Base-by-base conservation (phyloP, 2,113 vertebrate genomes). In the Saccopteryx leptura region DNA sequence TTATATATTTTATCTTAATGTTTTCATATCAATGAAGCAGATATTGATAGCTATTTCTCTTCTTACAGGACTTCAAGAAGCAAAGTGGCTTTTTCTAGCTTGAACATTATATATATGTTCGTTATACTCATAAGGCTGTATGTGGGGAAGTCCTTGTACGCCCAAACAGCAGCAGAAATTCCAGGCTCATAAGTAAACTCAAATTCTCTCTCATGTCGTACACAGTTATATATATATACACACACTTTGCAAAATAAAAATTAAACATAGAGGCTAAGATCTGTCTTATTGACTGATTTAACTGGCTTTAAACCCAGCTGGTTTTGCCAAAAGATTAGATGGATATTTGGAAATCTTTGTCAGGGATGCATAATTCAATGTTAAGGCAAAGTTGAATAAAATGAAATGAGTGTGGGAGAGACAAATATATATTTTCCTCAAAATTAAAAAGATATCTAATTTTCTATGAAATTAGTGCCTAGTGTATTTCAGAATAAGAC, bases 151-250 rank as follows among this genome's bases (percentile, higher is more conserved):
- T n/a, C 31, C 18, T 33, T 58, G 23, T 0, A 82, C 52, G 14
- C 60, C 4, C n/a, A 54, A 92, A 74, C 10, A 82, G 24, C 23
- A 33, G 23, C 80, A 58, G 74, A 81, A 74, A 72, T 79, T 58
- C 31, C 13, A 66, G 50, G 56, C 17, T 80, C 33, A 74, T 58
- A 31, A 39, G 60, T 66, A 87, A 91, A 58, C 33, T 72, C 66
- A 87, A 65, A 58, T 94, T 90, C 7, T 48, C 46, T 90, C 31
- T 91, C 17, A 74, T 74, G 58, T 93, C 48, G 84, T 39, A 68
- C 54, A 82, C 52, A 61, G 28, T 60, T 5, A 58, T n/a, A 50
- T 5, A 69, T 5, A 58, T n/a, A 50, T 5, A 88, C 26, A 58
- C 4, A 50, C 13, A 33, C 8, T 66, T 1, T 14, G 75, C 50